These are phyloP conservation scores for Galaxea fascicularis DNA, from an alignment of 92 coral and sea anemone genomes.

Conservation along the genomic window DNA sequence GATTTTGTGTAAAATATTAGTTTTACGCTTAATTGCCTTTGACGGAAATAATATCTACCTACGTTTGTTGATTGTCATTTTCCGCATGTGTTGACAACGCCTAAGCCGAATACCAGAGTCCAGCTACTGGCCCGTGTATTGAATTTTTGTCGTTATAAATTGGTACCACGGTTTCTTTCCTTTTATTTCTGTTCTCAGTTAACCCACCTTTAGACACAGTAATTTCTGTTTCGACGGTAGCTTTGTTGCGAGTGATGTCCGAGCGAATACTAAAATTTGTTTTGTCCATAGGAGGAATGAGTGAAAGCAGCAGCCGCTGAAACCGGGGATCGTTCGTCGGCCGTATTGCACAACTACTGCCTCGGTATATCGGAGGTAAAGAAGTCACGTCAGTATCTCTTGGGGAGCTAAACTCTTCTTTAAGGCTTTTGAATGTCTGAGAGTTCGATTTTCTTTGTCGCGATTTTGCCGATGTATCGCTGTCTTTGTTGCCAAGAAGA, in stretches of 20 bases:
- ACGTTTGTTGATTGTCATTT: background rate
- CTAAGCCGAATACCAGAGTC: background rate
- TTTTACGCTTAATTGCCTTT: background rate
- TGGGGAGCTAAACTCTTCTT: background rate
- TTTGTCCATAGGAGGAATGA: slow-evolving; percentile 10
- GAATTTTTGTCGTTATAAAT: background rate
- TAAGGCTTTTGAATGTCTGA: background rate
- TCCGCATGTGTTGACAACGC: background rate
- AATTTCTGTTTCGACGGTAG: background rate
- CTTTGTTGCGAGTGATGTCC: background rate
- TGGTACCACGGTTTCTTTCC: slow-evolving; percentile 12
- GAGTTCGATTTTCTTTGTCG: background rate
- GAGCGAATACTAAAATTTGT: too few species aligned
- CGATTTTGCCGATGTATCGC: background rate
- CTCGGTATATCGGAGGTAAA: background rate
- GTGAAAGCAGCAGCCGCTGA: slow-evolving; percentile 13
- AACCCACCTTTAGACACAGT: background rate
- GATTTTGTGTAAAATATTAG: background rate
- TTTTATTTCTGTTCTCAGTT: slow-evolving; percentile 17
- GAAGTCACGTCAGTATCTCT: background rate
- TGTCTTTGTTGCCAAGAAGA: background rate
- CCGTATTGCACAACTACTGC: background rate
- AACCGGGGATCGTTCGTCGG: slow-evolving; percentile 38
- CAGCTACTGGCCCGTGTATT: background rate
- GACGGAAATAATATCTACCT: background rate